Base-by-base conservation (phyloP, 1,140 invertebrate species). In the Dolichoris vasculosae region DNA sequence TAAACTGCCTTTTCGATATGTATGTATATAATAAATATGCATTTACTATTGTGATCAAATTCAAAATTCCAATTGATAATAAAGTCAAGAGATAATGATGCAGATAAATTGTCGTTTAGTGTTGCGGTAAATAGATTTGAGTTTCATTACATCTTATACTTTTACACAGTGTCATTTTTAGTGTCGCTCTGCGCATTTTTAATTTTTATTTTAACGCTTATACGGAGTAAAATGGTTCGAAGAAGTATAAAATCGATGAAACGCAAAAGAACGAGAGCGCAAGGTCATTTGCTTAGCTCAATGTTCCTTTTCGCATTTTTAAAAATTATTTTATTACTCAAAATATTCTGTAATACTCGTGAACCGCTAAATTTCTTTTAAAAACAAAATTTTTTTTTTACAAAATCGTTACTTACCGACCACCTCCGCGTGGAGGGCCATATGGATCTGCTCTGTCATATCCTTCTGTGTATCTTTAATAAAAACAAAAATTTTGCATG, bases 371-470 rank as follows among this genome's bases (percentile, higher is more conserved):
- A 63, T 85, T 63, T 79, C 64, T 40, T 40, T 46, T 87, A 59
- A 83, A 51, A 32, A 84, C 48, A 64, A 86, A 64, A 87, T 32
- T 87, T 82, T 51, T 11, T 32, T 86, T 86, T n/a, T n/a, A n/a
- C 88, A 71, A 82, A 51, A 80, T 83, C 86, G 82, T 63, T 78
- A 93, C 93, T 93, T 91, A 93, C 93, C 93, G 93, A 48, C 91
- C 91, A 80, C 89, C 89, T 82, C 91, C 91, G 87, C 92, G 91
- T 46, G 92, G 92, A 87, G 90, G 92, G 88, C 92, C 92, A 79
- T 93, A 93, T 64, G 92, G 90, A 81, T 93, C 93, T 88, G 92
- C 88, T 90, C 93, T 91, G 73, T 93, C 93, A 85, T 93, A 93
- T 40, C 88, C 91, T 86, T 93, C 93, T 9, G 90, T 90, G 87